phyloP scores from a whole-genome alignment of 1,140 invertebrate genomes.

The Drosophila fuyamai region DNA sequence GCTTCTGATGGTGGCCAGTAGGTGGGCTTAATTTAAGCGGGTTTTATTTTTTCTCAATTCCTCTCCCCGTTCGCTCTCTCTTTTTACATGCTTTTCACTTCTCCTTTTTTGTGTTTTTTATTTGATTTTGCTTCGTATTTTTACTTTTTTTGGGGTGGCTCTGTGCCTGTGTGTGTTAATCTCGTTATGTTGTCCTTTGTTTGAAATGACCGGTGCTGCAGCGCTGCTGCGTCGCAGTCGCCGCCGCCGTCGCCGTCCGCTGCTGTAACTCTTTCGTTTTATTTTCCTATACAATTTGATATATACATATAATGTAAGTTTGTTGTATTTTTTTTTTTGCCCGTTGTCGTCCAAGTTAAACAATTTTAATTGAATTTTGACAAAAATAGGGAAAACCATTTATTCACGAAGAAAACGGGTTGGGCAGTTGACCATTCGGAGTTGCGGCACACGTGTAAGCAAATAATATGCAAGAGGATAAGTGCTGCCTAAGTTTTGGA shows the following conservation, averaged over 20 bases:
- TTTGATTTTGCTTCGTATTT: constrained; percentile 69
- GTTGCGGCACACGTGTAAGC: background rate
- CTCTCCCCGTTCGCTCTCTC: constrained; percentile 24
- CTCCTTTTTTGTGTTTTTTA: constrained; percentile 66
- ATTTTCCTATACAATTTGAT: constrained; percentile 51
- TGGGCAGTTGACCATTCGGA: background rate
- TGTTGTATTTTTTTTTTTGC: constrained; percentile 28
- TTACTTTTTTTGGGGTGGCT: constrained; percentile 37
- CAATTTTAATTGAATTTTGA: constrained; percentile 81
- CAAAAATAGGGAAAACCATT: constrained; percentile 67
- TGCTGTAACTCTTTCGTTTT: constrained; percentile 65
- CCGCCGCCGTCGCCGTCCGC: constrained; percentile 37
- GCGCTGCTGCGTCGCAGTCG: constrained; percentile 41
- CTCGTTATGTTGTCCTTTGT: constrained; percentile 80
- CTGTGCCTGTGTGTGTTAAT: constrained; percentile 61
- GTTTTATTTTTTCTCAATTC: constrained; percentile 81
- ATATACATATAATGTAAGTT: constrained; percentile 62
- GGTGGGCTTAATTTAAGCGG: constrained; percentile 82
- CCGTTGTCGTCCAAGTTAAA: constrained; percentile 58
- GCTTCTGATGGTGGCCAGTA: constrained; percentile 62
- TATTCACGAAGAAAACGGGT: constrained; percentile 18
- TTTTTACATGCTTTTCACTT: constrained; percentile 56
- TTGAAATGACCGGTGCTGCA: constrained; percentile 69
- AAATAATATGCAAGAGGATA: constrained; percentile 21
- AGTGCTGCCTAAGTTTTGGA: constrained; percentile 50